A percentile compares a stretch with the other conserved stretches of the same genome.
Evolutionary conservation across 2,888 invertebrate genomes (phyloP).

Genomic region (Rhagophthalmus giganteus): DNA sequence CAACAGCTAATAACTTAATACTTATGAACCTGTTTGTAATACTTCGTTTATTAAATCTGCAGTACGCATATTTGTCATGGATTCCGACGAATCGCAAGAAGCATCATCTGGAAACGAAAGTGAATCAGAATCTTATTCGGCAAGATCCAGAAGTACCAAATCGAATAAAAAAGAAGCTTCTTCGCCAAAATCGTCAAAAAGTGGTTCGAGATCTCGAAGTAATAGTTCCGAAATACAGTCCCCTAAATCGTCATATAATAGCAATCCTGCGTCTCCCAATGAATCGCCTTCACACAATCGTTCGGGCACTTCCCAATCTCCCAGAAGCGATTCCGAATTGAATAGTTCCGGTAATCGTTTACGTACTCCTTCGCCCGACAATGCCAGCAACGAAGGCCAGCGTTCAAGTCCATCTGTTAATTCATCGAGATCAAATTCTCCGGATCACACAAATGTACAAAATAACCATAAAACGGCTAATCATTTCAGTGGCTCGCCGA

Average conservation of each 20-base stretch:
- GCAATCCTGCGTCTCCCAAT: slow-evolving; percentile 35
- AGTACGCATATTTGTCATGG: slow-evolving; percentile 53
- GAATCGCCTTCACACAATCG: slow-evolving; percentile 1
- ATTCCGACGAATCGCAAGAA: slow-evolving; percentile 65
- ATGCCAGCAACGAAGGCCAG: slow-evolving; percentile 5
- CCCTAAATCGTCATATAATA: slow-evolving; percentile 31
- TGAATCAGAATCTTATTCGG: slow-evolving; percentile 41
- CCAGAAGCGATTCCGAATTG: slow-evolving; percentile 12
- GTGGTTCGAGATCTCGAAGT: slow-evolving; percentile 28
- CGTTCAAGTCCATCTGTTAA: slow-evolving; percentile 10
- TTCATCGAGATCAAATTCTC: slow-evolving; percentile 34
- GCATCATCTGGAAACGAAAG: slow-evolving; percentile 52
- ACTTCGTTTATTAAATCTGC: slow-evolving; percentile 38
- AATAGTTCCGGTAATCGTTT: background rate
- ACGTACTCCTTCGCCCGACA: slow-evolving; percentile 30
- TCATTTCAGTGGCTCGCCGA: slow-evolving; percentile 23
- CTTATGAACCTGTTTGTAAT: no score
- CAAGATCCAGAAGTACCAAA: slow-evolving; percentile 38
- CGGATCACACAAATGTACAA: slow-evolving; percentile 3
- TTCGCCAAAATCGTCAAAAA: slow-evolving; percentile 29
- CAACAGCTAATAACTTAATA: slow-evolving; percentile 10
- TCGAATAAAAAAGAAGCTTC: slow-evolving; percentile 32
- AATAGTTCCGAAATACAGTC: slow-evolving; percentile 27
- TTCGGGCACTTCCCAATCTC: slow-evolving; percentile 23
- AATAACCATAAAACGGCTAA: slow-evolving; percentile 17